These are phyloP conservation scores for Sebastes kiyomatsui DNA, from an alignment of 2,797 vertebrate genomes.

Conservation along the genomic window DNA sequence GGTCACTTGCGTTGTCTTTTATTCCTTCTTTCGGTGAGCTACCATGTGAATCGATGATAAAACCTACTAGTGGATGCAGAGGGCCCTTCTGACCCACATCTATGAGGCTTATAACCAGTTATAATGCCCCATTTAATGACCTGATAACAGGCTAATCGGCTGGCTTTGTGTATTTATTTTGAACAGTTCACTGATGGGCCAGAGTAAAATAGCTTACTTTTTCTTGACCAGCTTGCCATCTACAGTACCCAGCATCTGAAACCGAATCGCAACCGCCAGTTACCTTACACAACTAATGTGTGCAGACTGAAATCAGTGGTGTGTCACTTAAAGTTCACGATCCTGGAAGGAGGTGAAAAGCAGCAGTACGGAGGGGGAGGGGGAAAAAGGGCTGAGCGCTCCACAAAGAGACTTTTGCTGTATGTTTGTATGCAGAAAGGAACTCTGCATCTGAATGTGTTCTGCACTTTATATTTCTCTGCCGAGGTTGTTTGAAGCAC, in stretches of 20 bases:
- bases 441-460: constrained; percentile 87
- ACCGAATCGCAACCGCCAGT: constrained; percentile 2
- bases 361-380: not conserved
- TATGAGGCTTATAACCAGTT: not conserved
- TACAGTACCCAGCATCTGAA: not conserved
- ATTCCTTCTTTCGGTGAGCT: not conserved
- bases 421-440: constrained; percentile 75
- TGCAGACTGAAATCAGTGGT: not conserved
- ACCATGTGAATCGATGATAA: not conserved
- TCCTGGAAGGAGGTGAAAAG: not conserved
- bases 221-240: not conserved
- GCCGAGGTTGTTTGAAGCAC: constrained; percentile 23
- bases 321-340: not conserved
- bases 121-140: too few species aligned
- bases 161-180: not conserved
- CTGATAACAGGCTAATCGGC: not conserved
- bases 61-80: not conserved
- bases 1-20: not conserved
- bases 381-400: constrained; percentile 51
- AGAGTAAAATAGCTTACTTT: not conserved
- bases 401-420: constrained; percentile 71
- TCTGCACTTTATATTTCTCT: constrained; percentile 95
- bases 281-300: constrained; percentile 14
- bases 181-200: not conserved
- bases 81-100: rapidly evolving